Evolutionary conservation across 2,797 vertebrate genomes (phyloP), one percentile per base, ranked within the genome.

Genomic region (Acanthopagrus latus): DNA sequence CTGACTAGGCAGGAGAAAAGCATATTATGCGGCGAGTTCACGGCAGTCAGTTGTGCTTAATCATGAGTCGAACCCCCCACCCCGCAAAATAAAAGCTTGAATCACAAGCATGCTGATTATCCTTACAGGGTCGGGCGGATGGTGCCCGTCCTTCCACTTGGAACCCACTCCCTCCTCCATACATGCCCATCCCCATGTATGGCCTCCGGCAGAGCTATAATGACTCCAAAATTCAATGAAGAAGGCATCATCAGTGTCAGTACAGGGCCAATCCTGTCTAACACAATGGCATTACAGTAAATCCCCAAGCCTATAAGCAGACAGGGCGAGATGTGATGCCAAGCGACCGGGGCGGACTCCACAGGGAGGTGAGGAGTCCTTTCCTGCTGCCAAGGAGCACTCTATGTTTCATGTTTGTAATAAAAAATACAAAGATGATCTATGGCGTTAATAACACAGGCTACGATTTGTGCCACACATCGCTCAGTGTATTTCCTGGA

Each of bases 271-370:
- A 94, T 93, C 91, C 90, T 8, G 56, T 85, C 89, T 80, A 90
- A 91, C 90, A 94, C 91, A 93, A 94, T 91, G 88, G 92, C 79
- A 93, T 94, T 93, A 93, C 85, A 90, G 92, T 89, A 92, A 94
- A 93, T 92, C 92, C 92, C 84, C 81, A 60, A 89, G 88, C 88
- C 86, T 76, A 71, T 87, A 84, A 91, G 84, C 87, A 88, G 89
- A 90, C 78, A 74, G 88, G 80, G 82, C 68, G 81, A 78, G 81
- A 84, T 66, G 84, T 64, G 64, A 86, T 85, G 91, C 91, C 93
- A 91, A 83, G 83, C 67, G 50, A 80, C 81, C 33, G 5, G 62
- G 73, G 75, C 79, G 71, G 81, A 87, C 72, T 93, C 87, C 82
- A 76, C 67, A 51, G 74, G 74, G 81, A 81, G 77, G 83, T 29